A percentile compares a stretch with the other conserved stretches of the same genome.
Conservation (phyloP, 2,113 vertebrate species). For the Dolichallabes microphthalmus region DNA sequence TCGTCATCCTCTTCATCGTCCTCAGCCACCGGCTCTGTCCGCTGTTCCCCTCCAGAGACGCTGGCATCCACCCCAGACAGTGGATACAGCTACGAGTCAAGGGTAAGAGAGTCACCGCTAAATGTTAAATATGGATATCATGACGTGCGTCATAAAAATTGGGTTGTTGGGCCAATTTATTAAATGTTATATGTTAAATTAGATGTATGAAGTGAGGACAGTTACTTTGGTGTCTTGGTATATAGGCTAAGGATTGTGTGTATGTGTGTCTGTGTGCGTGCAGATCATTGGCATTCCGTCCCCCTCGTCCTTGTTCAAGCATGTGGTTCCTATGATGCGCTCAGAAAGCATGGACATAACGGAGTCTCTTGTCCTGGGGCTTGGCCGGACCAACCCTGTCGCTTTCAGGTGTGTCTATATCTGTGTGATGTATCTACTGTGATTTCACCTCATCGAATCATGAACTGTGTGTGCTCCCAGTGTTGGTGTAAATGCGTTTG, state of each 20-base stretch:
- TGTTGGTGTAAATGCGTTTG: neutral
- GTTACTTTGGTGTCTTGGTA: neutral
- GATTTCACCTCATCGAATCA: neutral
- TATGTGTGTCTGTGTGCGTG: conserved; percentile 31
- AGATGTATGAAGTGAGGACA: neutral
- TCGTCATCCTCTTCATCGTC: conserved; percentile 78
- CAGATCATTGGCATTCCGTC: conserved; percentile 95
- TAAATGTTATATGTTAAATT: neutral
- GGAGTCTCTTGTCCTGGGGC: conserved; percentile 96
- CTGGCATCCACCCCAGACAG: conserved; percentile 98
- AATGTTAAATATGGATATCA: neutral
- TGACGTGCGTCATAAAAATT: neutral
- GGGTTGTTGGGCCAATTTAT: neutral
- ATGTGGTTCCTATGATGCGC: conserved; percentile 99
- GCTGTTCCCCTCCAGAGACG: conserved; percentile 96
- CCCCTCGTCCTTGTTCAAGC: conserved; percentile 96
- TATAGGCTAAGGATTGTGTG: neutral
- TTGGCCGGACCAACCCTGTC: conserved; percentile 98
- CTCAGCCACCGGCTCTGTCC: conserved; percentile 85
- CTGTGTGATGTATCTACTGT: neutral
- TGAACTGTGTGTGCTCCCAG: neutral
- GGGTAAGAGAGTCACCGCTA: conserved; percentile 71
- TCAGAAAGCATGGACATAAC: conserved; percentile 99
- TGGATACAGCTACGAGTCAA: conserved; percentile 94
- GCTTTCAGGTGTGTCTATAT: conserved; percentile 82